Percentiles rank a stretch among this genome's conserved stretches.
These are phyloP conservation scores for Biston stratarius DNA, from an alignment of 2,888 invertebrate genomes.

Conservation along the genomic window DNA sequence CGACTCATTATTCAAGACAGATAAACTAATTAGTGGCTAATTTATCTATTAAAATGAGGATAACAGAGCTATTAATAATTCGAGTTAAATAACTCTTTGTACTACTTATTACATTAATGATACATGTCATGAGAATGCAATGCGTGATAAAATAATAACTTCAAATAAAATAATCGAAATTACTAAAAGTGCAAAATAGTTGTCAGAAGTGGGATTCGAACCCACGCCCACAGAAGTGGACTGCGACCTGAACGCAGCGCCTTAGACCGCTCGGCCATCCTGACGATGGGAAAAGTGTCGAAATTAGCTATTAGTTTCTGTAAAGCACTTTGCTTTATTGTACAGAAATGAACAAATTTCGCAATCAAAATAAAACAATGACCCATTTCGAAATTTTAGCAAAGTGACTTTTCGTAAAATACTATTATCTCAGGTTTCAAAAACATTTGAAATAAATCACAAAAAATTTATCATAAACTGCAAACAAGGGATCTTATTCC, in stretches of 20 bases:
- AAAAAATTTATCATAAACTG: neutral
- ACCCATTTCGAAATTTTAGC: neutral
- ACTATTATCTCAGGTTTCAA: too few relatives aligned
- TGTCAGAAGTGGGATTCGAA: slow-evolving; percentile 69
- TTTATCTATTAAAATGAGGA: neutral
- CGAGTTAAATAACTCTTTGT: neutral
- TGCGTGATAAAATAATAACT: neutral
- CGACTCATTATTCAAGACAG: slow-evolving; percentile 4
- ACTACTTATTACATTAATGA: neutral
- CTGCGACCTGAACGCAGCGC: slow-evolving; percentile 68
- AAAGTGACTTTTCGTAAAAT: too few relatives aligned
- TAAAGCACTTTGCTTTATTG: neutral
- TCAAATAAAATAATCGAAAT: neutral
- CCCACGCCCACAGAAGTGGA: slow-evolving; percentile 68
- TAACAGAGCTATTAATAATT: slow-evolving; percentile 1
- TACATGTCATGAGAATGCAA: neutral
- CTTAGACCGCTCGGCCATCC: slow-evolving; percentile 69
- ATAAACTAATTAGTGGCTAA: neutral
- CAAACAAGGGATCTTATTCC: neutral
- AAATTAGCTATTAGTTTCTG: slow-evolving; percentile 39
- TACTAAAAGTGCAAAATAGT: slow-evolving; percentile 30
- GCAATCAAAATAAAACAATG: neutral
- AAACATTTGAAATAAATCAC: too few relatives aligned
- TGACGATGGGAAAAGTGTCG: neutral
- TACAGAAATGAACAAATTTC: slow-evolving; percentile 13